phyloP scores from a whole-genome alignment of 1,140 invertebrate species.

The Arion vulgaris region DNA sequence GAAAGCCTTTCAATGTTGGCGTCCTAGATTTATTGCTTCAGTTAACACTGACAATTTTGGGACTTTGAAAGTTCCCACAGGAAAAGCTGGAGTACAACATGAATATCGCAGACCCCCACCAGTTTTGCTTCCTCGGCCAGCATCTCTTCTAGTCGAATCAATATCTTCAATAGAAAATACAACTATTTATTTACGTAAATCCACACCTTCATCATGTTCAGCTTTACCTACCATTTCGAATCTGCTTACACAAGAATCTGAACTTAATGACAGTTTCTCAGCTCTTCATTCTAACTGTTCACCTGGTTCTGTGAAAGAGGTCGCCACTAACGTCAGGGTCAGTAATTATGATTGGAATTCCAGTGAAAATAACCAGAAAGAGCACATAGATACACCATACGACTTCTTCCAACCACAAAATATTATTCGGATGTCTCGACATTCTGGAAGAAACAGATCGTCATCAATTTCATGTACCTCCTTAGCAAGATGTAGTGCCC shows the following conservation, averaged over 20 bases:
- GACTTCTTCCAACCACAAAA: neutral
- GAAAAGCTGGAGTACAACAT: neutral
- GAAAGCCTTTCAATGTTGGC: slow-evolving; percentile 26
- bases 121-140: slow-evolving; percentile 25
- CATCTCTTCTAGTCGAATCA: neutral
- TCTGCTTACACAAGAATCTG: neutral
- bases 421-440: neutral
- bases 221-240: neutral
- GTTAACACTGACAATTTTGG: neutral
- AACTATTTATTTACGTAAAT: no score
- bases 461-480: neutral
- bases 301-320: neutral
- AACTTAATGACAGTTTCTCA: neutral
- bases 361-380: neutral
- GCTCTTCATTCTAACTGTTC: neutral
- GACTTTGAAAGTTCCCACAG: neutral
- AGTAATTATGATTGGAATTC: neutral
- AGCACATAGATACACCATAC: neutral
- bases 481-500: no score
- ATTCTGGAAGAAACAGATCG: neutral
- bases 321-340: neutral
- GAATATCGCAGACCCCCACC: neutral
- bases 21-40: neutral
- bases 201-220: neutral
- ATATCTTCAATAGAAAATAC: neutral